Base-by-base conservation (phyloP, 2,888 invertebrate genomes). In the Noctua pronuba region DNA sequence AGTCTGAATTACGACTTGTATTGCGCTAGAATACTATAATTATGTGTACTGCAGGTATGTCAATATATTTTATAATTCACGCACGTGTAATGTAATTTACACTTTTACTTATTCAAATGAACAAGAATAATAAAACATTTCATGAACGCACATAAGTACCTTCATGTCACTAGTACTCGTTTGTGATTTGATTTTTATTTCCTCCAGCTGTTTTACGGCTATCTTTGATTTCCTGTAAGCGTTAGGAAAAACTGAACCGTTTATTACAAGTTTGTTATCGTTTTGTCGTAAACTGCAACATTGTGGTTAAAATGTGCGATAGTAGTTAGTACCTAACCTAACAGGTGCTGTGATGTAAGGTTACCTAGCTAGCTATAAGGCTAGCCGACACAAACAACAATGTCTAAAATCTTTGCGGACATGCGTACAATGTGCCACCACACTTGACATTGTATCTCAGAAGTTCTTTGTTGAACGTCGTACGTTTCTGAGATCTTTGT, bases 1-100 rank as follows among this genome's bases (percentile, higher is more conserved):
- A 95, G 94, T 94, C 80, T 82, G 71, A 83, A 79, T 78, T 73
- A 80, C 80, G 74, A 87, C 84, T 80, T 86, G 44, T 83, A 74
- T 78, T 80, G 79, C 68, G 66, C 62, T 73, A 68, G 28, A 79
- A 58, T 71, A 75, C 68, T 75, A 62, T 66, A 68, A 66, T 64
- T 38, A 73, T 70, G 31, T 60, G 64, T 66, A 55, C 21, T 60
- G 44, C 8, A 49, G 2, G 21, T 38, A 69, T 71, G 21, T 73
- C 28, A 68, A 68, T 58, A 69, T 60, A 16, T 71, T 65, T 55
- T 69, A 52, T 75, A 65, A 66, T 69, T 82, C 46, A 62, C 65
- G 60, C 74, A 66, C 65, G 67, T 77, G 72, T 78, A 75, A 55
- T 71, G 18, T 62, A 72, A n/a, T 46, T 46, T 73, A 52, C 52